Conservation (phyloP, 2,797 vertebrate genomes). For the Morelia viridis region DNA sequence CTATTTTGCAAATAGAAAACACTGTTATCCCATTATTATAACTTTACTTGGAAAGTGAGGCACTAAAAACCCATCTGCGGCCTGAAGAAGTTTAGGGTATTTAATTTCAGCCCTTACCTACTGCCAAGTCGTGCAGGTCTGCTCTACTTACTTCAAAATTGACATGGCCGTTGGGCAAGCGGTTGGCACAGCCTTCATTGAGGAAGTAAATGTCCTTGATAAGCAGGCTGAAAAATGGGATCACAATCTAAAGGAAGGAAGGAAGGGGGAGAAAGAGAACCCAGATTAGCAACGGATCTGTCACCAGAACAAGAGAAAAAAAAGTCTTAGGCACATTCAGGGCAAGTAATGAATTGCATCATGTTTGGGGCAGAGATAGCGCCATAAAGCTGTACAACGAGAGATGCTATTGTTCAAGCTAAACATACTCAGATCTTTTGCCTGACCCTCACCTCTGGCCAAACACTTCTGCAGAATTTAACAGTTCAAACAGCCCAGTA, state of each 20-base stretch:
- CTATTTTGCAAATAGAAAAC: too few species aligned
- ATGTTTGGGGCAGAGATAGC: neutral
- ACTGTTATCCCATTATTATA: too few species aligned
- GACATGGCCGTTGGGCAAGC: slow-evolving; percentile 87
- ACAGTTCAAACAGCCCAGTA: neutral
- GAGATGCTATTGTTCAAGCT: neutral
- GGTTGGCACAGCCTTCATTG: slow-evolving; percentile 90
- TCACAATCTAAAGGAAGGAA: slow-evolving; percentile 84
- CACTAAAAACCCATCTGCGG: too few species aligned
- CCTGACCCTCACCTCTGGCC: neutral
- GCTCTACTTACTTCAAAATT: slow-evolving; percentile 87
- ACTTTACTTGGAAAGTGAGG: too few species aligned
- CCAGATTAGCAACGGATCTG: neutral
- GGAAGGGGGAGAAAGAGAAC: neutral
- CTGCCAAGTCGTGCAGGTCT: too few species aligned
- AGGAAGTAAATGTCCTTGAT: slow-evolving; percentile 97
- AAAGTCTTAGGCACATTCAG: neutral
- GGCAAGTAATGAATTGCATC: neutral
- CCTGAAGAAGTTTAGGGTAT: too few species aligned
- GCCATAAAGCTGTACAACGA: neutral
- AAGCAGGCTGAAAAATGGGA: slow-evolving; percentile 96
- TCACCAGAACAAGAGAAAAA: neutral
- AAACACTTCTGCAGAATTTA: neutral
- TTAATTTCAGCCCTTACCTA: too few species aligned
- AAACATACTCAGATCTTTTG: neutral